Conservation (phyloP, 2,797 vertebrate species). For the Tragopan temminckii region DNA sequence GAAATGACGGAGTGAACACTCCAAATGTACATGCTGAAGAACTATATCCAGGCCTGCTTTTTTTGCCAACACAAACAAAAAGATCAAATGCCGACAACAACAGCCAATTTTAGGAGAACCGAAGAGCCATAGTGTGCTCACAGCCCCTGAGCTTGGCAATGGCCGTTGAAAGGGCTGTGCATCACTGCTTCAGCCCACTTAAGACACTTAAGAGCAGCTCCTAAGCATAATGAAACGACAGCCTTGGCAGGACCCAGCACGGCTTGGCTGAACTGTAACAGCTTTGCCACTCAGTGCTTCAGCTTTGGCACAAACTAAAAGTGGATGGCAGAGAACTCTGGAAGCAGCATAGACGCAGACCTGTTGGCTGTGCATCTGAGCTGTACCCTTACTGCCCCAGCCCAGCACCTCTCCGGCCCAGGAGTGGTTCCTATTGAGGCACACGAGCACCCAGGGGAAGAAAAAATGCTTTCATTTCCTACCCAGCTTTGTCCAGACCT, state of each 20-base stretch:
- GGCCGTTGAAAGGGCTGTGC: not conserved
- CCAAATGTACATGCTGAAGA: not conserved
- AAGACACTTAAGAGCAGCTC: fast-evolving
- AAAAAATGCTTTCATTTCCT: not conserved
- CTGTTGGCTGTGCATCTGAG: not conserved
- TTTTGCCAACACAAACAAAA: not conserved
- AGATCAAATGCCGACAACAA: not conserved
- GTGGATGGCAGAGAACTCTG: not conserved
- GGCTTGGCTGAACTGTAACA: not conserved
- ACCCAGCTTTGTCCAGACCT: slow-evolving; percentile 8
- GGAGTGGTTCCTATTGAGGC: not conserved
- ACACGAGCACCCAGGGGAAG: not conserved
- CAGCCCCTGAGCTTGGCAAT: not conserved
- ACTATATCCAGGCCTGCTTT: not conserved
- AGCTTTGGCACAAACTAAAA: not conserved
- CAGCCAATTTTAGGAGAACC: not conserved
- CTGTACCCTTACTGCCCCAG: not conserved
- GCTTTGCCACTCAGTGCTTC: not conserved
- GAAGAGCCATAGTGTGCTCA: not conserved
- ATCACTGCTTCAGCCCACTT: not conserved
- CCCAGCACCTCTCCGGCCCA: not conserved
- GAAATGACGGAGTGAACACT: not conserved
- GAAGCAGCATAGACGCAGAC: not conserved
- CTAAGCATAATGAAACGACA: not conserved
- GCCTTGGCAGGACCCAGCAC: not conserved